phyloP scores from a whole-genome alignment of 2,888 invertebrate genomes.

The Sesamia inferens region DNA sequence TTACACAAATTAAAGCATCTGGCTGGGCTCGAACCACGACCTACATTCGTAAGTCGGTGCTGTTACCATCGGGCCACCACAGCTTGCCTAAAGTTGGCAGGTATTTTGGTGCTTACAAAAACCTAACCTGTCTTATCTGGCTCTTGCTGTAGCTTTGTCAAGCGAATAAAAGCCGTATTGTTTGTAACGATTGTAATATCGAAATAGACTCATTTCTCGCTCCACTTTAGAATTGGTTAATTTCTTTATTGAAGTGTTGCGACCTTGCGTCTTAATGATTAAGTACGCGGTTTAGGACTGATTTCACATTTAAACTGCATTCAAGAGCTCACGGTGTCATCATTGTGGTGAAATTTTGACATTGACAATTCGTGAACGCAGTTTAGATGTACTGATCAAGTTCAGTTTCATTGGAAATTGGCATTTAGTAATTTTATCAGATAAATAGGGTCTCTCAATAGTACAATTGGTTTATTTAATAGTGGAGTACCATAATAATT shows the following conservation, averaged over 20 bases:
- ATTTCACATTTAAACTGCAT: background rate
- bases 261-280: slow-evolving; percentile 54
- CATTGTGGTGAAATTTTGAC: background rate
- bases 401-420: background rate
- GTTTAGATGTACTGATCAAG: background rate
- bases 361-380: background rate
- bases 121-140: background rate
- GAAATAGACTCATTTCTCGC: slow-evolving; percentile 46
- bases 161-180: slow-evolving; percentile 3
- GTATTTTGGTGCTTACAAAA: background rate
- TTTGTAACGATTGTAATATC: slow-evolving; percentile 1
- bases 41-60: background rate
- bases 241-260: slow-evolving; percentile 53
- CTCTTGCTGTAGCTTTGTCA: background rate
- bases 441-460: background rate
- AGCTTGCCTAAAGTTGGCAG: background rate
- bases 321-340: background rate
- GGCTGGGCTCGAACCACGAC: background rate
- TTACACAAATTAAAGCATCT: background rate
- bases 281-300: slow-evolving; percentile 13
- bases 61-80: background rate
- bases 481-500: background rate
- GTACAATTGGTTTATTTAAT: background rate
- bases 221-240: slow-evolving; percentile 53
- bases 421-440: slow-evolving; percentile 13